Conservation (phyloP, 2,797 vertebrate species). For the Danio aesculapii region DNA sequence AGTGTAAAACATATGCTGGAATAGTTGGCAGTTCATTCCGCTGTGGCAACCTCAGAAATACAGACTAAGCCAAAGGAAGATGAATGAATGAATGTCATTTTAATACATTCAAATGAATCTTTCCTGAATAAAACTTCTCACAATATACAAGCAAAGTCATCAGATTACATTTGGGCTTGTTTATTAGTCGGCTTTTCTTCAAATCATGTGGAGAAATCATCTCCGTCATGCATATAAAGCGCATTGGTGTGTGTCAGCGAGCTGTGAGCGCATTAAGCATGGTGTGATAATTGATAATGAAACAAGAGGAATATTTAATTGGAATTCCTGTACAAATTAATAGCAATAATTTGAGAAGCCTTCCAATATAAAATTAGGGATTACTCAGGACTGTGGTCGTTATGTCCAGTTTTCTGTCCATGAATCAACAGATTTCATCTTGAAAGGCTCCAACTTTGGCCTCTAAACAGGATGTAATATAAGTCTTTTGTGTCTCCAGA, state of each 20-base stretch:
- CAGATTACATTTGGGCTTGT: too few relatives aligned
- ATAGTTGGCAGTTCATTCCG: too few relatives aligned
- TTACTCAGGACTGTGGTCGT: not conserved
- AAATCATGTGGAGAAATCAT: not conserved
- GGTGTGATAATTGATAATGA: constrained; percentile 27
- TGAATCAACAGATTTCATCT: not conserved
- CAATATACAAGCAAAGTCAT: not conserved
- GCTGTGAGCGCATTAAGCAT: constrained; percentile 8
- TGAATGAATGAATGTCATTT: not conserved
- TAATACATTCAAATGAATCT: not conserved
- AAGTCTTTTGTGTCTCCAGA: too few relatives aligned
- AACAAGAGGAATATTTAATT: constrained; percentile 16
- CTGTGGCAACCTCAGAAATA: too few relatives aligned
- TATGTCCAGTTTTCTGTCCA: not conserved
- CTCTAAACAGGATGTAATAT: too few relatives aligned
- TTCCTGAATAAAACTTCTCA: too few relatives aligned
- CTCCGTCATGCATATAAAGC: not conserved
- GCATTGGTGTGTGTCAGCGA: not conserved
- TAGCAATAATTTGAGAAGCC: not conserved
- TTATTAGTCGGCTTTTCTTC: not conserved
- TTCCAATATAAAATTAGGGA: not conserved
- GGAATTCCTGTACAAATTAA: constrained; percentile 20
- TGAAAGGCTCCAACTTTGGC: too few relatives aligned
- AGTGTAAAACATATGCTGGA: too few relatives aligned
- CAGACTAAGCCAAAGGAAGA: too few relatives aligned